Conservation (phyloP, 2,113 vertebrate species). For the Hepsetus odoe region DNA sequence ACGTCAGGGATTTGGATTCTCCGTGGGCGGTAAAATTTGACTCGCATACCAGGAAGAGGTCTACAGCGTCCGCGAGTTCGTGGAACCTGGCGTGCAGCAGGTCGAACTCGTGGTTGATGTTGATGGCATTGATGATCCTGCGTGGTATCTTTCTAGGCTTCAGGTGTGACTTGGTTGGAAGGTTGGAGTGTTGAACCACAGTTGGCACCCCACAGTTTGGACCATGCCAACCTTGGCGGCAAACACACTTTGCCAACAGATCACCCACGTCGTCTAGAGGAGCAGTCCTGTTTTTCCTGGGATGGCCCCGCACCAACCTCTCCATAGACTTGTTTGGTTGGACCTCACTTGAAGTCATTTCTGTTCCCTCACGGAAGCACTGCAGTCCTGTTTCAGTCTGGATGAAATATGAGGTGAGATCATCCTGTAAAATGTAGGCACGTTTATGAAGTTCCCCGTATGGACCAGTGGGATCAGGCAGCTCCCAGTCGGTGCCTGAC, state of each 20-base stretch:
- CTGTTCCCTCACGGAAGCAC: slow-evolving; percentile 84
- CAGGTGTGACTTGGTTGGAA: slow-evolving; percentile 83
- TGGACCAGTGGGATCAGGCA: slow-evolving; percentile 5
- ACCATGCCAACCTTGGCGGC: slow-evolving; percentile 84
- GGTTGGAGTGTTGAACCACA: slow-evolving; percentile 85
- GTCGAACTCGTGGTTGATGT: slow-evolving; percentile 89
- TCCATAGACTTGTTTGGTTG: not conserved
- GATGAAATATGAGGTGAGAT: slow-evolving; percentile 80
- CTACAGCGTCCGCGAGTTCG: slow-evolving; percentile 82
- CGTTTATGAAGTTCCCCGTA: slow-evolving; percentile 67
- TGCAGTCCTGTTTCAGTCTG: slow-evolving; percentile 77
- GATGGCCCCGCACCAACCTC: not conserved
- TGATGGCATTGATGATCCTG: slow-evolving; percentile 86
- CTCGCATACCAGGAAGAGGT: slow-evolving; percentile 85
- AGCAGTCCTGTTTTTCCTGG: not conserved
- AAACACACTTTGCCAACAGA: slow-evolving; percentile 80
- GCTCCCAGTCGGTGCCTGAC: not conserved
- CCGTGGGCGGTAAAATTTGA: slow-evolving; percentile 88
- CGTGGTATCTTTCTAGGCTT: slow-evolving; percentile 76
- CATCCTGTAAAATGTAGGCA: slow-evolving; percentile 76
- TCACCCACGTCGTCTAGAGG: slow-evolving; percentile 29
- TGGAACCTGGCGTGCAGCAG: slow-evolving; percentile 85
- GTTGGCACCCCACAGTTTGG: slow-evolving; percentile 87
- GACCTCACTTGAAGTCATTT: slow-evolving; percentile 59
- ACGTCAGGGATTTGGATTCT: slow-evolving; percentile 77